phyloP scores from a whole-genome alignment of 2,888 invertebrate species.

The Drosophila stalkeri region DNA sequence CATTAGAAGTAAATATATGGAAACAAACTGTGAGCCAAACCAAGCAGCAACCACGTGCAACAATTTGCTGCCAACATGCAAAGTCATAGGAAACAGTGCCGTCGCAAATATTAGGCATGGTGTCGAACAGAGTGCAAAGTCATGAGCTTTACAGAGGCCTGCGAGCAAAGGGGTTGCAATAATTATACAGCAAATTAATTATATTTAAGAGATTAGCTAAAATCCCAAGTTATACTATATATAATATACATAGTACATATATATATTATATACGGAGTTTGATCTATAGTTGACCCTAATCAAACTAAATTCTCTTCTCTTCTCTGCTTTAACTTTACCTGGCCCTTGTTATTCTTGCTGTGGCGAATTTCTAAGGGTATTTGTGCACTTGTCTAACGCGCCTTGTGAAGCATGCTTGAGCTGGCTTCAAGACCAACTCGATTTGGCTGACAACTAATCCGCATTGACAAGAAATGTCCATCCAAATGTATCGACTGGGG shows the following conservation, averaged over 20 bases:
- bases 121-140: conserved; percentile 9
- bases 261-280: background rate
- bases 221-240: background rate
- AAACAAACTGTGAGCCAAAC: conserved; percentile 40
- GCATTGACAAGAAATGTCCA: conserved; percentile 47
- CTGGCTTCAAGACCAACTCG: conserved; percentile 3
- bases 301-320: background rate
- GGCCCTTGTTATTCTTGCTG: background rate
- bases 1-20: conserved; percentile 51
- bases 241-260: background rate
- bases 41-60: conserved; percentile 55
- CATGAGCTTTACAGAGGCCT: conserved; percentile 14
- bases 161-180: background rate
- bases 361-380: background rate
- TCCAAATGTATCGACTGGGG: conserved; percentile 14
- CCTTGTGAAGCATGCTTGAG: background rate
- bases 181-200: background rate
- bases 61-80: conserved; percentile 65
- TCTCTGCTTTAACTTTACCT: background rate
- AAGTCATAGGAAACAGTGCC: conserved; percentile 58
- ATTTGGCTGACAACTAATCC: conserved; percentile 32
- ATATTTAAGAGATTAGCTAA: background rate
- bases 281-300: no score
- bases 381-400: background rate
- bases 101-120: conserved; percentile 38